A percentile compares a stretch with the other conserved stretches of the same genome.
Evolutionary conservation across 2,113 vertebrate species (phyloP).

Genomic region (Sebastes schlegelii): DNA sequence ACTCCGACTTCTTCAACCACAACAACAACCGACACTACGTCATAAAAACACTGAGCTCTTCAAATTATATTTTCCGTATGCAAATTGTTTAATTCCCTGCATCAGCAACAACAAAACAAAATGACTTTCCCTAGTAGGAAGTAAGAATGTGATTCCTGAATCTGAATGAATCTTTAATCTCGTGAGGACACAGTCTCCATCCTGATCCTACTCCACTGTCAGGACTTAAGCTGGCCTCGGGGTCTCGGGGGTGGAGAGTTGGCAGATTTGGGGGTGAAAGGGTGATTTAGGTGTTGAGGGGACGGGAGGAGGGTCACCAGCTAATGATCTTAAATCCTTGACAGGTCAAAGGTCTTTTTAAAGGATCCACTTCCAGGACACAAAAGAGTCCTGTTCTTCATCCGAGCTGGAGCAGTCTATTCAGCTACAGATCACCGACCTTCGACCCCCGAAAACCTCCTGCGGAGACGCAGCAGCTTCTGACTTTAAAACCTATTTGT

Average conservation of each 20-base stretch:
- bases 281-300: constrained; percentile 55
- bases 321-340: constrained; percentile 72
- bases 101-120: not conserved
- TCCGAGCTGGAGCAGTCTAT: constrained; percentile 42
- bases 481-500: constrained; percentile 32
- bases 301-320: constrained; percentile 44
- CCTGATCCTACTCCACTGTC: constrained; percentile 47
- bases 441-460: constrained; percentile 24
- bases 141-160: constrained; percentile 2
- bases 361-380: constrained; percentile 72
- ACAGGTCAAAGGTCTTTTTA: constrained; percentile 64
- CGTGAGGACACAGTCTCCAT: constrained; percentile 39
- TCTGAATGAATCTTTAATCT: constrained; percentile 43
- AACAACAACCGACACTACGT: not conserved
- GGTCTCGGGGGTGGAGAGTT: constrained; percentile 5
- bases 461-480: constrained; percentile 15
- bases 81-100: not conserved
- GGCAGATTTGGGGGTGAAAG: constrained; percentile 50
- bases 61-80: not conserved
- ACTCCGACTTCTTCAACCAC: not conserved
- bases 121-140: not conserved
- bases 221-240: constrained; percentile 30
- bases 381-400: constrained; percentile 65
- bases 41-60: no score
- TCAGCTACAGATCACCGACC: constrained; percentile 41